Evolutionary conservation across 2,113 vertebrate species (phyloP), one percentile per base, ranked within the genome.

Genomic region (Strigops habroptila): DNA sequence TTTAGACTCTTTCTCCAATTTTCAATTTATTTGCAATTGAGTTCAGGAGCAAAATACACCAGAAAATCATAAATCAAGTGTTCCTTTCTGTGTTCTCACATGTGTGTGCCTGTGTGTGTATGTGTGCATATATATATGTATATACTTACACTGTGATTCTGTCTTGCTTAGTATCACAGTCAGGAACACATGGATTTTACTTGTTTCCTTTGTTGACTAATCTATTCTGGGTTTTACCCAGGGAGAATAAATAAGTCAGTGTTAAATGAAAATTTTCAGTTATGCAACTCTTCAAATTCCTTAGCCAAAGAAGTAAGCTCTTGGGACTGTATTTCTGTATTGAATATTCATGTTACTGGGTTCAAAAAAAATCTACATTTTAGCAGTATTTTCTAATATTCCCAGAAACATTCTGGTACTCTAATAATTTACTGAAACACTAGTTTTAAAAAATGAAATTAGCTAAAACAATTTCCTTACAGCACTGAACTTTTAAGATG

Each of bases 311-410:
- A 65, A 43, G 5, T 48, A 77, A 93, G 41, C 71, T 65, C 64
- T 52, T 88, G 73, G 24, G 49, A 70, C 10, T 69, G 22, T 52
- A 49, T 82, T 81, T 86, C 59, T 81, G 5, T 81, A 37, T 24
- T 70, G 53, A 88, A 83, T 94, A 88, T 81, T 93, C 76, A 86
- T 70, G 41, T 3, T 35, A 48, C 10, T 57, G 24, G 62, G 23
- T 63, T 59, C 1, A 84, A 92, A 94, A 88, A 84, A 92, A 94
- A 88, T 74, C 46, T 9, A 7, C 57, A 21, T 62, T 80, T 83
- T 82, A 91, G 43, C 33, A 85, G 19, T 53, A 69, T 92, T 95
- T 86, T 80, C 21, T 74, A 81, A 37, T 77, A 88, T 35, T 83
- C 37, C 10, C 27, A 77, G 41, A 81, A 91, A 80, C 1, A 35